A percentile compares a stretch with the other conserved stretches of the same genome.
These are phyloP conservation scores for Dreissena rostriformis DNA, from an alignment of 1,140 invertebrate genomes.

Conservation along the genomic window DNA sequence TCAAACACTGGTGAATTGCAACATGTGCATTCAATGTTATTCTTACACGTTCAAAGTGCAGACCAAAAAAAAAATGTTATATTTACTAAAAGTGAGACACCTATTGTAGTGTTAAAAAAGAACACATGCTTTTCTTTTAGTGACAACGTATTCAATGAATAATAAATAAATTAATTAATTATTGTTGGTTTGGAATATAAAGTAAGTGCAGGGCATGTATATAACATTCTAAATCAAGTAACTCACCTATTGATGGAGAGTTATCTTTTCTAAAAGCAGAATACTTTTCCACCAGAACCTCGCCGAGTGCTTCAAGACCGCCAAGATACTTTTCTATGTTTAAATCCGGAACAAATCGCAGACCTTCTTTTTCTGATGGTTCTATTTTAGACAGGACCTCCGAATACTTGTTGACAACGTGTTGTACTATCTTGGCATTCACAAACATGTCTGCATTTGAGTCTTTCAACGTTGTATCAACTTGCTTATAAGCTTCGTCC, in stretches of 20 bases:
- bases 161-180: too few relatives aligned
- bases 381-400: slow-evolving; percentile 26
- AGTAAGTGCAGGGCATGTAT: not conserved
- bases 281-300: not conserved
- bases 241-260: not conserved
- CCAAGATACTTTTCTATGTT: slow-evolving; percentile 31
- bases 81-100: too few relatives aligned
- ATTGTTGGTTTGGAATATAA: too few relatives aligned
- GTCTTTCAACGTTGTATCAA: slow-evolving; percentile 17
- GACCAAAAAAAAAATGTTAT: too few relatives aligned
- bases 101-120: too few relatives aligned
- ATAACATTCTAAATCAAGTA: too few relatives aligned
- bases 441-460: slow-evolving; percentile 35
- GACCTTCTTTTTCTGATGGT: slow-evolving; percentile 12
- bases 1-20: too few relatives aligned
- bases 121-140: too few relatives aligned
- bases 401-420: slow-evolving; percentile 16
- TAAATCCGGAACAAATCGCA: slow-evolving; percentile 16
- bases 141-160: too few relatives aligned
- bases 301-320: slow-evolving; percentile 14
- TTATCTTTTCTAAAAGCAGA: not conserved
- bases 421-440: slow-evolving; percentile 13
- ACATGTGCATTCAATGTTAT: too few relatives aligned
- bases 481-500: slow-evolving; percentile 33
- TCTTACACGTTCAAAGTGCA: too few relatives aligned